Conservation (phyloP, 2,113 vertebrate genomes). For the Panurus biarmicus region DNA sequence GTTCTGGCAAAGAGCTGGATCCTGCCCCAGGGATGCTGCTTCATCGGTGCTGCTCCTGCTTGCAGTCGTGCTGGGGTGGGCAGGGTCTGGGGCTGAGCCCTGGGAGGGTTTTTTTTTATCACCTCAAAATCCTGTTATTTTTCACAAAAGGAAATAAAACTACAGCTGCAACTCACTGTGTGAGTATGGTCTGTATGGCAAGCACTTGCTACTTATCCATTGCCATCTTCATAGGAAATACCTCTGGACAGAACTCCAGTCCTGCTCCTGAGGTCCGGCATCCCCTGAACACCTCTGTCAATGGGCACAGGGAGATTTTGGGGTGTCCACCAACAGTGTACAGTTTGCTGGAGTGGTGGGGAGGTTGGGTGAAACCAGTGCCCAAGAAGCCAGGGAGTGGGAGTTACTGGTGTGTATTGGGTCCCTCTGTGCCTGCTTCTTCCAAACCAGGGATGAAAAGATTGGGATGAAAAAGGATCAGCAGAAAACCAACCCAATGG, state of each 20-base stretch:
- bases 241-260: fast-evolving
- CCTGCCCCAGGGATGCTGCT: not conserved
- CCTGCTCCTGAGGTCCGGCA: not conserved
- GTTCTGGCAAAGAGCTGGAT: not conserved
- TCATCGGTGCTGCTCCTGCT: slow-evolving; percentile 7
- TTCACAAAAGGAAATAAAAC: slow-evolving; percentile 79
- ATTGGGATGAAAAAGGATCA: not conserved
- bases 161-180: slow-evolving; percentile 45
- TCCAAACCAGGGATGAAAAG: not conserved
- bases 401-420: not conserved
- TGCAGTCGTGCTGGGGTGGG: not conserved
- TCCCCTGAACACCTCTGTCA: fast-evolving
- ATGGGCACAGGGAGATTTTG: not conserved
- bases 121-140: slow-evolving; percentile 60
- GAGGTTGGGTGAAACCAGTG: not conserved
- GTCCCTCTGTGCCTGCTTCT: not conserved
- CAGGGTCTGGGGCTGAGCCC: slow-evolving; percentile 20
- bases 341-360: fast-evolving
- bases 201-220: fast-evolving
- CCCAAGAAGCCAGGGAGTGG: fast-evolving
- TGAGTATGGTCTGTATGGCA: slow-evolving; percentile 22
- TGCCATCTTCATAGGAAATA: fast-evolving
- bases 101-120: slow-evolving; percentile 2
- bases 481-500: not conserved
- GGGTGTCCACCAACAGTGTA: not conserved